Evolutionary conservation across 2,113 vertebrate genomes (phyloP), one percentile per base, ranked within the genome.

Genomic region (Mionectes macconnelli): DNA sequence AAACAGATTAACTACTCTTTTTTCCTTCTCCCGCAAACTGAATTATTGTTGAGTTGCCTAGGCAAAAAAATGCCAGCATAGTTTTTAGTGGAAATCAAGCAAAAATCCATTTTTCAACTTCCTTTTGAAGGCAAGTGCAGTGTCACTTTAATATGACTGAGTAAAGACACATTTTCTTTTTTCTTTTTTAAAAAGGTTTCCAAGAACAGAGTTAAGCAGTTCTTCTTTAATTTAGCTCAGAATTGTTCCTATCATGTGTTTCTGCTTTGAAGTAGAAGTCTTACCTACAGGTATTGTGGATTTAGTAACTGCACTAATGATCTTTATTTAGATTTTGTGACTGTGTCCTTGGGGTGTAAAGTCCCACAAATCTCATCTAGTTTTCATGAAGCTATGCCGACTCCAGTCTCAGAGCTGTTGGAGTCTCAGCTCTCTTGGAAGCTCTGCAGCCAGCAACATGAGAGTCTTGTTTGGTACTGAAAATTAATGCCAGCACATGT

Each of bases 241-340:
- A 89, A 35, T 55, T 78, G 24, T 70, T 75, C 44, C 60, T 84
- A 10, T 78, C 25, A 2, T 57, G n/a, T 60, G 27, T 70, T 74
- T 42, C 47, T 91, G 47, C 84, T 89, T 94, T 93, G 39, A 95
- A 75, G 66, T 70, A 78, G 42, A 75, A 77, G 28, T 35, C 45
- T 69, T 84, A 39, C 60, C 52, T 87, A 60, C 39, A 88, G 63
- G 35, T 85, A 85, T 20, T 70, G 53, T 57, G 67, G 57, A 90
- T 56, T 49, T 85, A 94, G 85, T 88, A 73, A 63, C 75, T 87
- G 18, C 6, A 5, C 62, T 93, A 72, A 55, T 27, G 52, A 39
- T 82, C 87, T 89, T 84, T 84, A 66, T 91, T 91, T 93, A 87
- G 69, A 69, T 52, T 81, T 87, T 69, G 59, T 49, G 50, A 37